Conservation (phyloP, 1,140 invertebrate species). For the Matsumurasca onukii region DNA sequence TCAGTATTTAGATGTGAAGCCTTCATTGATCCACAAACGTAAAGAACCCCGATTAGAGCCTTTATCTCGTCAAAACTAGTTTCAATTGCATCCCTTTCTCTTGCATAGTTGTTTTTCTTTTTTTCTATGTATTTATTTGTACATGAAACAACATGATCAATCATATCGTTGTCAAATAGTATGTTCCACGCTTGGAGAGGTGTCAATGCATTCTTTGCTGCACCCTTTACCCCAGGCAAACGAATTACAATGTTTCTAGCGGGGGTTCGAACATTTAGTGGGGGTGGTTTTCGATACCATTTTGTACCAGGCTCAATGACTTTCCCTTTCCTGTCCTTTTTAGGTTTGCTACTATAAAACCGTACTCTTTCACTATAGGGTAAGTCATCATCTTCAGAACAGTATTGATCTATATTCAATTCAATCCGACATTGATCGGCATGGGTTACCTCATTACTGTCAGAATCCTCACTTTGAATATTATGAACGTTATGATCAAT, state of each 20-base stretch:
- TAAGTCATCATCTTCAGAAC: no score
- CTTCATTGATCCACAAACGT: slow-evolving; percentile 40
- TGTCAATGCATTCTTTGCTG: slow-evolving; percentile 28
- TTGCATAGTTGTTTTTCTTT: slow-evolving; percentile 7
- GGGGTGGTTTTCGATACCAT: no score
- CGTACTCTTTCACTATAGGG: no score
- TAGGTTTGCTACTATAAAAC: no score
- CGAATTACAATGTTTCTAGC: slow-evolving; percentile 31
- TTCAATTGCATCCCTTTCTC: background rate
- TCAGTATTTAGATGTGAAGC: slow-evolving; percentile 37
- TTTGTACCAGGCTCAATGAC: no score
- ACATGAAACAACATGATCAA: slow-evolving; percentile 27
- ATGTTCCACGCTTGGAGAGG: slow-evolving; percentile 29
- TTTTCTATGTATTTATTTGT: slow-evolving; percentile 28
- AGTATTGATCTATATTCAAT: no score
- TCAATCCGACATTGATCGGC: no score
- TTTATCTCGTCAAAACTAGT: slow-evolving; percentile 33
- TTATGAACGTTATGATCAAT: no score
- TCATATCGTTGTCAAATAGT: slow-evolving; percentile 28
- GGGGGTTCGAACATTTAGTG: no score
- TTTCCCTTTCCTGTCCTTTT: no score
- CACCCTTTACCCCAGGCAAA: slow-evolving; percentile 29
- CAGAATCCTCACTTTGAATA: no score
- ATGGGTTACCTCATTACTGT: no score
- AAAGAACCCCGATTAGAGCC: slow-evolving; percentile 39